These are phyloP conservation scores for Plemyria rubiginata DNA, from an alignment of 2,888 invertebrate species.

Conservation along the genomic window DNA sequence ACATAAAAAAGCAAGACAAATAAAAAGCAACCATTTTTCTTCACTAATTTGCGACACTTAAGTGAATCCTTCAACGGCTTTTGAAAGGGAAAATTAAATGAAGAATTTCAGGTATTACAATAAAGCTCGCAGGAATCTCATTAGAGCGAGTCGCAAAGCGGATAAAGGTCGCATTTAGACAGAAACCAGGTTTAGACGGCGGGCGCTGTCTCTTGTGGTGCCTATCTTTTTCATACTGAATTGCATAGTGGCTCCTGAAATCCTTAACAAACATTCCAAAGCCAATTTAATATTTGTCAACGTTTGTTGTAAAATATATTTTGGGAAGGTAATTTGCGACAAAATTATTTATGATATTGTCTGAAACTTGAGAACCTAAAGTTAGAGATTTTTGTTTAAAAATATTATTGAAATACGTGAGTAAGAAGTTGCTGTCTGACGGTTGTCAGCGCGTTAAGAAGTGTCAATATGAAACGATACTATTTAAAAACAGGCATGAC, in stretches of 20 bases:
- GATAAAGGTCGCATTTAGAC: slow-evolving; percentile 23
- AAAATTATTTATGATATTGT: too few species aligned
- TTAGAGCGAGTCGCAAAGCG: slow-evolving; percentile 27
- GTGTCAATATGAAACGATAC: too few species aligned
- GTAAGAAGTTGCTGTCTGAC: too few species aligned
- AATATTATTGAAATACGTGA: too few species aligned
- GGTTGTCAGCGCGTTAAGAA: too few species aligned
- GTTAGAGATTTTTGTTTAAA: too few species aligned
- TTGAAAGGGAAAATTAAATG: slow-evolving; percentile 30
- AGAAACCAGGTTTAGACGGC: slow-evolving; percentile 6
- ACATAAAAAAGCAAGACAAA: slow-evolving; percentile 6
- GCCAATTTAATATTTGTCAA: too few species aligned
- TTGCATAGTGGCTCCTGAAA: not conserved
- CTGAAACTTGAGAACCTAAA: too few species aligned
- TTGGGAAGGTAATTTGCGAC: too few species aligned
- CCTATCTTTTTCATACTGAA: not conserved
- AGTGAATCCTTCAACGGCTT: slow-evolving; percentile 23
- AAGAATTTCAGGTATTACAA: slow-evolving; percentile 36
- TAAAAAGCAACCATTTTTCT: slow-evolving; percentile 13
- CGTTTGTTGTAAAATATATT: too few species aligned
- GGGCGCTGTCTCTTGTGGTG: too few species aligned
- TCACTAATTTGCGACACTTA: slow-evolving; percentile 21
- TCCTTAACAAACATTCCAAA: not conserved
- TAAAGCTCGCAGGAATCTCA: slow-evolving; percentile 37
- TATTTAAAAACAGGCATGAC: too few species aligned